Base-by-base conservation (phyloP, 2,888 invertebrate genomes). In the Polyommatus iphigenia region DNA sequence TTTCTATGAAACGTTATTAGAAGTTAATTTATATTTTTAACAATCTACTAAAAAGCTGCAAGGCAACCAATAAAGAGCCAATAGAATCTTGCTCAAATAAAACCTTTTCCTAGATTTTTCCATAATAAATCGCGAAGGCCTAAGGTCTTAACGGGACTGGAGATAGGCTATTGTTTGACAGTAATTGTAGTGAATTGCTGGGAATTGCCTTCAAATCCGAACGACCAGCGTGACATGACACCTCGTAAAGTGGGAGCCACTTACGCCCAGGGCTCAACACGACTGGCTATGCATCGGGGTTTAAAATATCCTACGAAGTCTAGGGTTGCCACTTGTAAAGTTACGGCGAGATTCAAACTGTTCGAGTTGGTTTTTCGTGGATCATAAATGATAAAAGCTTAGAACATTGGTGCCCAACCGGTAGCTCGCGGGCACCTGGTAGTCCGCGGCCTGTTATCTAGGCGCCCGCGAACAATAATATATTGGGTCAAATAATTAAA, bases 161-260 rank as follows among this genome's bases (percentile, higher is more conserved):
- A 84, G 80, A 83, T 86, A 87, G 83, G 87, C 88, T 84, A 89
- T 89, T 90, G 89, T 92, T 87, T 90, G 91, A 92, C 91, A 92
- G 92, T 91, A 92, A 92, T 91, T 87, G 91, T 88, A 87, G 86
- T 88, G 86, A 85, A 89, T 89, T 86, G 85, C 88, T 81, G 80
- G 83, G 81, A 81, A 81, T 81, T 80, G 83, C 83, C 81, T 79
- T 79, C 80, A 81, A 80, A 81, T 78, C 79, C 50, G 54, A 20
- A 41, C 41, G 71, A 78, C 81, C 79, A 81, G 76, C 36, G 3
- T 24, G 75, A 36, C 76, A 76, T 80, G 80, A 79, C 59, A 80
- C 77, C 50, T 75, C 10, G 50, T 50, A 50, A 29, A 50, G 24
- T 29, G 41, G 18, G 29, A 24, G 18, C 46, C 75, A 15, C 24